Conservation (phyloP, 1,140 invertebrate genomes). For the Drosophila sturtevanti region DNA sequence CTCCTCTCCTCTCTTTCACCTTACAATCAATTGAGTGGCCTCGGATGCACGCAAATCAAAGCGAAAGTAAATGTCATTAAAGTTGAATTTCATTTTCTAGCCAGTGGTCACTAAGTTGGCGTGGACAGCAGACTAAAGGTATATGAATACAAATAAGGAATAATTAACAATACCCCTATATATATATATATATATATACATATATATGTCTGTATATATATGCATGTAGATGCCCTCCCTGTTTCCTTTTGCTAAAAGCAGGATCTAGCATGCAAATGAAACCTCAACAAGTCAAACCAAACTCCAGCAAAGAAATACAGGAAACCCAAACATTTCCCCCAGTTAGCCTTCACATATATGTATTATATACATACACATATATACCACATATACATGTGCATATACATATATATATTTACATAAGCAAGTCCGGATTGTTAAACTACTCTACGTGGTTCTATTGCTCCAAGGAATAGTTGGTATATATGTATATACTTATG, state of each 20-base stretch:
- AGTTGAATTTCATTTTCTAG: conserved; percentile 61
- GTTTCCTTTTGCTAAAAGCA: conserved; percentile 20
- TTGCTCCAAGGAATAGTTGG: not conserved
- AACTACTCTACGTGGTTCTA: conserved; percentile 24
- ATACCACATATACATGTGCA: not conserved
- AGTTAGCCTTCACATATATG: conserved; percentile 40
- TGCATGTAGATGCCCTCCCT: not conserved
- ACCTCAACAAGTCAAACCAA: conserved; percentile 73
- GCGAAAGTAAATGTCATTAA: conserved; percentile 65
- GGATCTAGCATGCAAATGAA: conserved; percentile 68
- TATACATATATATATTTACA: not conserved
- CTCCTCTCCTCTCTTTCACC: not conserved
- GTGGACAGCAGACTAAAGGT: conserved; percentile 58
- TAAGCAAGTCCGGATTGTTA: conserved; percentile 27
- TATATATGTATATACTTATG: not conserved
- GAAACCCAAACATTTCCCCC: conserved; percentile 65
- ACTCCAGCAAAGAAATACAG: conserved; percentile 31
- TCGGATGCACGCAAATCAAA: conserved; percentile 50
- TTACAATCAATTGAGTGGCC: not conserved
- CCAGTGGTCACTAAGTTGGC: conserved; percentile 47
- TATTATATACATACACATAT: conserved; percentile 1
- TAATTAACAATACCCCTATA: conserved; percentile 63
- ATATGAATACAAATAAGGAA: conserved; percentile 58
- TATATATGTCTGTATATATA: no score
- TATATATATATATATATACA: no score